A percentile compares a stretch with the other conserved stretches of the same genome.
phyloP scores from a whole-genome alignment of 2,797 vertebrate genomes.

The Siniperca scherzeri region DNA sequence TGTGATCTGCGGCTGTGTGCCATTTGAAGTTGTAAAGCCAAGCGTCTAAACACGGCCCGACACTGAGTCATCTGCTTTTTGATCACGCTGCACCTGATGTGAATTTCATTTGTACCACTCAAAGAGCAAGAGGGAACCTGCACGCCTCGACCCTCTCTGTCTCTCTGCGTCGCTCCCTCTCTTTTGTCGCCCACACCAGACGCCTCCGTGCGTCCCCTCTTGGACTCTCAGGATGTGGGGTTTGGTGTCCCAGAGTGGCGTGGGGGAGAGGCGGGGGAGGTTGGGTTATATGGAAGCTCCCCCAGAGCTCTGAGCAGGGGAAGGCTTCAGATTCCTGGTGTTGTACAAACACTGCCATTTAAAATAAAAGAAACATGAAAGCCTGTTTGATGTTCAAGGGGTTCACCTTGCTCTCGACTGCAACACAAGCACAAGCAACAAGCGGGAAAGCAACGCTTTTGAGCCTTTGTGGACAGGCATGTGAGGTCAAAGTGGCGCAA shows the following conservation, averaged over 20 bases:
- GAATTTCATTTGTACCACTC: slow-evolving; percentile 63
- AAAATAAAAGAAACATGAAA: slow-evolving; percentile 84
- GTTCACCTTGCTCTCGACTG: slow-evolving; percentile 71
- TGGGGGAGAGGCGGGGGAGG: neutral
- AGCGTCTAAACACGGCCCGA: slow-evolving; percentile 64
- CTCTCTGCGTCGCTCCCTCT: slow-evolving; percentile 23
- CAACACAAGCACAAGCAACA: slow-evolving; percentile 52
- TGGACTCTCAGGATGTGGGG: slow-evolving; percentile 15
- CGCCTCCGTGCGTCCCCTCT: slow-evolving; percentile 12
- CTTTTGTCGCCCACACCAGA: slow-evolving; percentile 41
- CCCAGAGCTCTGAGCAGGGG: slow-evolving; percentile 48
- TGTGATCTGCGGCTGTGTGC: slow-evolving; percentile 54
- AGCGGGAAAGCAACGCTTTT: slow-evolving; percentile 27
- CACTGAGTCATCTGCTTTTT: slow-evolving; percentile 73
- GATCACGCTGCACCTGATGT: slow-evolving; percentile 61
- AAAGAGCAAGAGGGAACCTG: slow-evolving; percentile 44
- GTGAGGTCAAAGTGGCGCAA: slow-evolving; percentile 32
- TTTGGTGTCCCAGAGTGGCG: slow-evolving; percentile 26
- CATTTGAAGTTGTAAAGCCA: slow-evolving; percentile 76
- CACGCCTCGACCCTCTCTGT: slow-evolving; percentile 23
- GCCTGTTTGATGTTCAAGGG: slow-evolving; percentile 80
- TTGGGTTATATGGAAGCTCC: slow-evolving; percentile 37
- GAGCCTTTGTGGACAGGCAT: slow-evolving; percentile 51
- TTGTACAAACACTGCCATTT: slow-evolving; percentile 80
- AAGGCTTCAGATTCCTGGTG: slow-evolving; percentile 69